A percentile compares a stretch with the other conserved stretches of the same genome.
Conservation (phyloP, 2,888 invertebrate genomes). For the Tortricodes alternella region DNA sequence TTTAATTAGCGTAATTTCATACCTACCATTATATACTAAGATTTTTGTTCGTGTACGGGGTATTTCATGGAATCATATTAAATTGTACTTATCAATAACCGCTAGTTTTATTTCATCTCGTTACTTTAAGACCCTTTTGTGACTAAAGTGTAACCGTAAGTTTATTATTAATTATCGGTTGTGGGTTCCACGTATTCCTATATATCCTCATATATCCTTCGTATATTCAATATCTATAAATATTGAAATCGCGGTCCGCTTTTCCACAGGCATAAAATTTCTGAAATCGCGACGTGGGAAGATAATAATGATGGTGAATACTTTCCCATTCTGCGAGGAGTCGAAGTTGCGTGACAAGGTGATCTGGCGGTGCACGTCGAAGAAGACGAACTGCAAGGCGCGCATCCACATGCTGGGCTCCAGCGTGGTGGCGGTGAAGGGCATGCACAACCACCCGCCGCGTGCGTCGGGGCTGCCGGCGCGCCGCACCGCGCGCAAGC, state of each 20-base stretch:
- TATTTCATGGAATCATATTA: constrained; percentile 81
- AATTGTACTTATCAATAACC: constrained; percentile 80
- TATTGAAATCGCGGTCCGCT: constrained; percentile 52
- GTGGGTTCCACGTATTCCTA: constrained; percentile 25
- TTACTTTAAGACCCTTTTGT: background rate
- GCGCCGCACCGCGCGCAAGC: constrained; percentile 47
- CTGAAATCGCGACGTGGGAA: constrained; percentile 78
- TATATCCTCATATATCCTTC: too few relatives aligned
- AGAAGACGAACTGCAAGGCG: constrained; percentile 80
- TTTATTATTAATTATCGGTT: constrained; percentile 32
- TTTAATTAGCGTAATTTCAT: constrained; percentile 76
- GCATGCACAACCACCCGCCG: constrained; percentile 79
- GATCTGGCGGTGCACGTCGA: constrained; percentile 80
- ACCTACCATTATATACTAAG: constrained; percentile 76
- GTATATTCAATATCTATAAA: constrained; percentile 28
- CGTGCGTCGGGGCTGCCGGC: constrained; percentile 58
- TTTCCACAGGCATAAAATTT: constrained; percentile 77
- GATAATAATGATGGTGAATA: constrained; percentile 81
- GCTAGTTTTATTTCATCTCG: constrained; percentile 65
- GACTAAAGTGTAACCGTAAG: constrained; percentile 3
- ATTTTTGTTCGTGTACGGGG: constrained; percentile 76
- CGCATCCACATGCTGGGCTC: constrained; percentile 77
- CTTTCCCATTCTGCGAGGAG: constrained; percentile 80
- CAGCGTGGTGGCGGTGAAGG: constrained; percentile 76
- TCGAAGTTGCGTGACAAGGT: constrained; percentile 78